Percentiles rank a stretch among this genome's conserved stretches.
These are phyloP conservation scores for Troilus luridus DNA, from an alignment of 2,888 invertebrate genomes.

Conservation along the genomic window DNA sequence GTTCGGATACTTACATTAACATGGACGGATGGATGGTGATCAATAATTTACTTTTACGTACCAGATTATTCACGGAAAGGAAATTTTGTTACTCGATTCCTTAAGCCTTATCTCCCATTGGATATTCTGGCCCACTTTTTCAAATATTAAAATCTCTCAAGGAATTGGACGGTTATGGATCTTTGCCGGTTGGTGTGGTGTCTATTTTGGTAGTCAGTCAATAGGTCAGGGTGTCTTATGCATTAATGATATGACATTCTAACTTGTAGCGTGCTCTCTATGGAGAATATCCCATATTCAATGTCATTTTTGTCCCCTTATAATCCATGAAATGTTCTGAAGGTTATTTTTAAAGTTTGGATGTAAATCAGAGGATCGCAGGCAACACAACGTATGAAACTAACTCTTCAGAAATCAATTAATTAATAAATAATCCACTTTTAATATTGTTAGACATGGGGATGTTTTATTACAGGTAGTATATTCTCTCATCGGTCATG, in stretches of 20 bases:
- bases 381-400: too few species aligned
- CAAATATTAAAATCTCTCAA: not conserved
- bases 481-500: too few species aligned
- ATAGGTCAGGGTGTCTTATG: slow-evolving; percentile 31
- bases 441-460: too few species aligned
- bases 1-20: too few species aligned
- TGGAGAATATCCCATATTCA: not conserved
- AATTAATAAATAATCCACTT: too few species aligned
- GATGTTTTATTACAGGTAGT: too few species aligned
- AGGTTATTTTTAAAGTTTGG: not conserved
- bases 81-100: too few species aligned
- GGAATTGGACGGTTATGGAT: not conserved
- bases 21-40: too few species aligned
- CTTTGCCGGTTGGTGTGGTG: not conserved
- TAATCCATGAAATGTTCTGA: not conserved
- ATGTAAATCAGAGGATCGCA: too few species aligned
- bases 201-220: not conserved
- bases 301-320: not conserved
- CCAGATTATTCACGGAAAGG: too few species aligned
- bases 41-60: too few species aligned
- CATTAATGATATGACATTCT: not conserved
- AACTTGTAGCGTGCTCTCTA: not conserved
- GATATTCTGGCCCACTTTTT: not conserved
- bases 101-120: not conserved
- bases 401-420: too few species aligned